Evolutionary conservation across 2,113 vertebrate genomes (phyloP).

Genomic region (Rana temporaria): DNA sequence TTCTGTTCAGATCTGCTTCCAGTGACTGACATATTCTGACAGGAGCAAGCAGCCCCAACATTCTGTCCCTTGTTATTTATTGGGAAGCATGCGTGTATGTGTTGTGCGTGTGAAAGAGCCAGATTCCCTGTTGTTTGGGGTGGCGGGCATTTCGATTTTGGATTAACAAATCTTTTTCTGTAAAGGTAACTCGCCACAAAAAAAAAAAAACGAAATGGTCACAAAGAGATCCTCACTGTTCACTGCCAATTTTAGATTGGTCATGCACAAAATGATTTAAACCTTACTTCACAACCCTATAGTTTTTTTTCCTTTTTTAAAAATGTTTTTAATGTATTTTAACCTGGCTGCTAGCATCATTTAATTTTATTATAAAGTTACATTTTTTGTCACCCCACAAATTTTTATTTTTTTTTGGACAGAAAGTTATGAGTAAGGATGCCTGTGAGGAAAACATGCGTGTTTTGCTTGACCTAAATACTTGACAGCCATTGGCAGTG

Average conservation of each 20-base stretch:
- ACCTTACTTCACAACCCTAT: background rate
- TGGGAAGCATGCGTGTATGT: constrained; percentile 57
- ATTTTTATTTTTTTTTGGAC: background rate
- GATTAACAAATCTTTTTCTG: constrained; percentile 54
- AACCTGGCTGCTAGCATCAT: background rate
- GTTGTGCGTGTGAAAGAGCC: constrained; percentile 49
- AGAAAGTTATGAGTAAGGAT: background rate
- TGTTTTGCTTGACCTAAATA: too few species aligned
- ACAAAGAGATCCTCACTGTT: background rate
- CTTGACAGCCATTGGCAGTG: background rate
- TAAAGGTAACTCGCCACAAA: background rate
- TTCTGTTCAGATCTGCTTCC: constrained; percentile 47
- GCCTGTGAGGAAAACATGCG: too few species aligned
- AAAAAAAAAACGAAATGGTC: background rate
- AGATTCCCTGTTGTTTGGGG: constrained; percentile 27
- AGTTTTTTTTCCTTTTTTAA: too few species aligned
- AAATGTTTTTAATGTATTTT: background rate
- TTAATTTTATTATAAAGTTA: background rate
- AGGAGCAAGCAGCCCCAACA: constrained; percentile 26
- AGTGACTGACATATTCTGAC: constrained; percentile 53
- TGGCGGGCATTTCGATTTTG: constrained; percentile 42
- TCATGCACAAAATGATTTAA: background rate
- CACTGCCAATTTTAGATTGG: constrained; percentile 6
- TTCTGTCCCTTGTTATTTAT: constrained; percentile 54
- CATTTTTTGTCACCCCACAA: too few species aligned